A percentile compares a stretch with the other conserved stretches of the same genome.
Conservation (phyloP, 2,113 vertebrate species). For the Siniperca chuatsi region DNA sequence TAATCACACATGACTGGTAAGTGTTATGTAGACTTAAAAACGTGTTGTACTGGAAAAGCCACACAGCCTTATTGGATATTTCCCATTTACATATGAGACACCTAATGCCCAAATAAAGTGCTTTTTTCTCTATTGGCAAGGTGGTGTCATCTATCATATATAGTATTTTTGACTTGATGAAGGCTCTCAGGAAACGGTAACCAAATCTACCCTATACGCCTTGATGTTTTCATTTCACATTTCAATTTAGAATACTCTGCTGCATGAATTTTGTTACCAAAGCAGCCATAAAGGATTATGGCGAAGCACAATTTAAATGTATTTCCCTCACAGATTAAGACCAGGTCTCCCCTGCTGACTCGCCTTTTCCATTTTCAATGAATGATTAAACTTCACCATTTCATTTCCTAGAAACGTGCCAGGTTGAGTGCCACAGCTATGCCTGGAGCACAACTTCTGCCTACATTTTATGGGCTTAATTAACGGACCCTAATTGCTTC, state of each 20-base stretch:
- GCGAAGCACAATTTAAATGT: slow-evolving; percentile 36
- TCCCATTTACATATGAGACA: slow-evolving; percentile 12
- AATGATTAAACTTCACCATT: slow-evolving; percentile 72
- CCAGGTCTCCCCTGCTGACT: slow-evolving; percentile 59
- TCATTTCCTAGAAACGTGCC: slow-evolving; percentile 71
- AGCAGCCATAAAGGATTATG: slow-evolving; percentile 11
- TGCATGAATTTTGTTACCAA: slow-evolving; percentile 50
- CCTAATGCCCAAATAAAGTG: neutral
- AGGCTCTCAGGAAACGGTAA: slow-evolving; percentile 48
- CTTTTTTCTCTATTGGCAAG: neutral
- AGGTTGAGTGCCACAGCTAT: slow-evolving; percentile 50
- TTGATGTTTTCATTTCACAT: slow-evolving; percentile 53
- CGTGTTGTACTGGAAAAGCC: neutral
- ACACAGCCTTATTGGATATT: neutral
- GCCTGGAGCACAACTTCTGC: slow-evolving; percentile 40
- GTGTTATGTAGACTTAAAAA: neutral
- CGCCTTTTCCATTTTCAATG: slow-evolving; percentile 66
- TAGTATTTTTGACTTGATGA: slow-evolving; percentile 32
- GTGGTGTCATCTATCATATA: slow-evolving; percentile 12
- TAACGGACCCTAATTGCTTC: slow-evolving; percentile 77
- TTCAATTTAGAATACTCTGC: slow-evolving; percentile 57
- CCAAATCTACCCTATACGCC: slow-evolving; percentile 15
- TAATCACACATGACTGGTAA: slow-evolving; percentile 1
- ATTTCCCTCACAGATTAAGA: slow-evolving; percentile 55
- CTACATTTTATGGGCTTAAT: slow-evolving; percentile 69